Evolutionary conservation across 2,888 invertebrate species (phyloP).

Genomic region (Rhorus exstirpatorius): DNA sequence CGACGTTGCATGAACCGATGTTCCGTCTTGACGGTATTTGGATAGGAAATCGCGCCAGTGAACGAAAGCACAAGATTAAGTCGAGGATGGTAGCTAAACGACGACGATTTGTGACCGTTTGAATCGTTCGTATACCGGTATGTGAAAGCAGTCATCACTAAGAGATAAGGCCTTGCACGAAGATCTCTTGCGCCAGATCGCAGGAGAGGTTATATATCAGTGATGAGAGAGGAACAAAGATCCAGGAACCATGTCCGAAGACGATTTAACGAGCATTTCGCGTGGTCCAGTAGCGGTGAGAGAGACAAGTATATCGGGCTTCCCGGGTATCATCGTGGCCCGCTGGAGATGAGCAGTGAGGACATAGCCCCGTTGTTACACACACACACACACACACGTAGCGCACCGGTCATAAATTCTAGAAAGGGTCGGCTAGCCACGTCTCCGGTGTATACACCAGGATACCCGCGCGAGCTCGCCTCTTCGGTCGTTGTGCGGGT

Average conservation of each 20-base stretch:
- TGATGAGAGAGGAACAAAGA: conserved; percentile 38
- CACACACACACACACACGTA: conserved; percentile 56
- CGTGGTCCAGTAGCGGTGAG: conserved; percentile 63
- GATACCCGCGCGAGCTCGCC: conserved; percentile 4
- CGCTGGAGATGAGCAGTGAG: conserved; percentile 10
- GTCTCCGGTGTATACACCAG: conserved; percentile 60
- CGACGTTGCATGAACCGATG: too few species aligned
- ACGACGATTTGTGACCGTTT: neutral
- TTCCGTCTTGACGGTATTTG: too few species aligned
- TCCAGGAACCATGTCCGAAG: conserved; percentile 65
- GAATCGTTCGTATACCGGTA: neutral
- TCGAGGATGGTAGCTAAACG: neutral
- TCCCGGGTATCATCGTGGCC: conserved; percentile 21
- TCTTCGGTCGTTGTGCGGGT: conserved; percentile 36
- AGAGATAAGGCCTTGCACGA: conserved; percentile 3
- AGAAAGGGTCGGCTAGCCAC: conserved; percentile 65
- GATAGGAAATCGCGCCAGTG: neutral
- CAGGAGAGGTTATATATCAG: conserved; percentile 24
- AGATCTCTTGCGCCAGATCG: neutral
- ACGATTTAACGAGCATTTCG: conserved; percentile 71
- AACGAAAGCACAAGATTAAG: neutral
- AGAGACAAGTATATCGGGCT: conserved; percentile 9
- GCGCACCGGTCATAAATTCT: conserved; percentile 70
- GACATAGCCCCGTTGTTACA: conserved; percentile 62
- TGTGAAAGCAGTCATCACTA: neutral